These are phyloP conservation scores for Yponomeuta evonymella DNA, from an alignment of 2,888 invertebrate species.

Conservation along the genomic window DNA sequence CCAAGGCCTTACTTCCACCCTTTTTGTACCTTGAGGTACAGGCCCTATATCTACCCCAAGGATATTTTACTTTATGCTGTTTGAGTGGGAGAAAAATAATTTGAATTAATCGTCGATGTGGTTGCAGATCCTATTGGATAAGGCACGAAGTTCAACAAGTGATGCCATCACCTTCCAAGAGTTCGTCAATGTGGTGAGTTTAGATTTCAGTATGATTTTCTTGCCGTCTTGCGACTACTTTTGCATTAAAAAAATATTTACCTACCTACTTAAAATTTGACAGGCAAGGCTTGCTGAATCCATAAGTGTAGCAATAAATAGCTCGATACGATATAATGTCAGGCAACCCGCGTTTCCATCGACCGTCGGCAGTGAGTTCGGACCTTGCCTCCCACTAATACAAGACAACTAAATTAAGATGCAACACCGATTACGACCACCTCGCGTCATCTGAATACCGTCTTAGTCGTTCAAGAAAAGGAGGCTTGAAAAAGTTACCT, in stretches of 20 bases:
- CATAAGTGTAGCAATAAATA: conserved; percentile 27
- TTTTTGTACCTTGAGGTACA: too few relatives aligned
- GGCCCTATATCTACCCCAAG: too few relatives aligned
- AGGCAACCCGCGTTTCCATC: conserved; percentile 29
- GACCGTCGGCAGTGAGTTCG: conserved; percentile 48
- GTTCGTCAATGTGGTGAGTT: conserved; percentile 95
- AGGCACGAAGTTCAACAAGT: conserved; percentile 81
- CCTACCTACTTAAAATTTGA: not conserved
- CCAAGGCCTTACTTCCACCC: too few relatives aligned
- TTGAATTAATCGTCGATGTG: not conserved
- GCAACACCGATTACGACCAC: conserved; percentile 59
- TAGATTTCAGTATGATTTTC: not conserved
- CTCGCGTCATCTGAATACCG: not conserved
- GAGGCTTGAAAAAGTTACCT: not conserved
- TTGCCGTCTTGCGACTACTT: too few relatives aligned
- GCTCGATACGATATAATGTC: conserved; percentile 27
- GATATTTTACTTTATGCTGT: too few relatives aligned
- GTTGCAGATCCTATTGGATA: conserved; percentile 79
- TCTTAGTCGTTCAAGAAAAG: conserved; percentile 23
- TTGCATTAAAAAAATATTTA: too few relatives aligned
- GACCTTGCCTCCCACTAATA: conserved; percentile 52
- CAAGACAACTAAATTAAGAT: conserved; percentile 76
- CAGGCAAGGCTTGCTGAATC: not conserved
- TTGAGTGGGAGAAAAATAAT: too few relatives aligned
- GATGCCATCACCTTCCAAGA: conserved; percentile 94